Evolutionary conservation across 2,888 invertebrate genomes (phyloP).

Genomic region (Ferrisia virgata): DNA sequence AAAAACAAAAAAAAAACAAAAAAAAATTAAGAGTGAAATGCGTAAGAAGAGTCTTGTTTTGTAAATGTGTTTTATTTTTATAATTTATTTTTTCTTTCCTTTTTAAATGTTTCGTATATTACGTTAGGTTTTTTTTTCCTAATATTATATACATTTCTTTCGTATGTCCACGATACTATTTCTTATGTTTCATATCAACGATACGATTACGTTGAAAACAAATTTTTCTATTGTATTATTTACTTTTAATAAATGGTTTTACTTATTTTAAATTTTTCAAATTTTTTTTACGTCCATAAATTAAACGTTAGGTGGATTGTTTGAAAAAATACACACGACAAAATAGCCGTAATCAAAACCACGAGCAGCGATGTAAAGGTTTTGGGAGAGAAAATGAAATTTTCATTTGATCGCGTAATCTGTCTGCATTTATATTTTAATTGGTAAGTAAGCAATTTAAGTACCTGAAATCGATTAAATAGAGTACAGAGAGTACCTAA

Average conservation of each 20-base stretch:
- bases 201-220: not conserved
- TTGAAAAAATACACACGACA: too few species aligned
- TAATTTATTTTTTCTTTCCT: not conserved
- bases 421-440: too few species aligned
- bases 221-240: not conserved
- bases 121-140: not conserved
- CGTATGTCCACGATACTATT: not conserved
- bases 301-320: too few species aligned
- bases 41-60: not conserved
- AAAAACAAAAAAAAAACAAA: too few species aligned
- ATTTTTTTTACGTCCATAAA: not conserved
- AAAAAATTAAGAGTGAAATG: too few species aligned
- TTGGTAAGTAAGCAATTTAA: not conserved
- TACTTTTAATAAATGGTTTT: not conserved
- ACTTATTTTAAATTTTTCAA: not conserved
- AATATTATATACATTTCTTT: not conserved
- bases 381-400: too few species aligned
- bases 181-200: not conserved
- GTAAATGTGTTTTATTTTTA: not conserved
- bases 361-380: too few species aligned
- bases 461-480: too few species aligned
- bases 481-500: too few species aligned
- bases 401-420: too few species aligned
- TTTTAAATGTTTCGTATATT: not conserved
- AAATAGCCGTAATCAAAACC: too few species aligned